Evolutionary conservation across 1,140 invertebrate genomes (phyloP).

Genomic region (Ephestia elutella): DNA sequence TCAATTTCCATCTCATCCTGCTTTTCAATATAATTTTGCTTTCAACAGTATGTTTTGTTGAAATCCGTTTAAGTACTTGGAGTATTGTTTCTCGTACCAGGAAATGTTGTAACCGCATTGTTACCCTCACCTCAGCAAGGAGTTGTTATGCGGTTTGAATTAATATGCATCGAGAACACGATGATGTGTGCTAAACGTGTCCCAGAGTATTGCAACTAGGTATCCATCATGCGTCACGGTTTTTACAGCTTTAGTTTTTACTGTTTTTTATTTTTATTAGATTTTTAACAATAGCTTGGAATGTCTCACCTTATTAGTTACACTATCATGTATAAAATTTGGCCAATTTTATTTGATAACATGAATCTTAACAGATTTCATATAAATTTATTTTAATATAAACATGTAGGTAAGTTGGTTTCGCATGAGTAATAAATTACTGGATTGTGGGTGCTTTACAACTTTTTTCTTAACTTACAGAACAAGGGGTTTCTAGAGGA

Average conservation of each 20-base stretch:
- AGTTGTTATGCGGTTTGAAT: constrained; percentile 43
- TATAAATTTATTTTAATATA: too few species aligned
- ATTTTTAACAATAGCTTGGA: too few species aligned
- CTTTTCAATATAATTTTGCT: not conserved
- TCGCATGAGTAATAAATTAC: too few species aligned
- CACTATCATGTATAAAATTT: too few species aligned
- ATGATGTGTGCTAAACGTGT: constrained; percentile 26
- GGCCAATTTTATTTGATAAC: too few species aligned
- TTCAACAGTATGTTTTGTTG: not conserved
- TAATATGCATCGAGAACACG: constrained; percentile 49
- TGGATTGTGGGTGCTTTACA: too few species aligned
- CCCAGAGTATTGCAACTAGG: not conserved
- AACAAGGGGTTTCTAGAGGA: too few species aligned
- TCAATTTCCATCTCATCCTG: too few species aligned
- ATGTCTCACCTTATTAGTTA: too few species aligned
- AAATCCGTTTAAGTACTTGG: not conserved
- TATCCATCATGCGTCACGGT: not conserved
- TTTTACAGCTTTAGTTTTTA: not conserved
- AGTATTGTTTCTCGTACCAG: constrained; percentile 37
- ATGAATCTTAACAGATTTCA: too few species aligned
- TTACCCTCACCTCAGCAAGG: constrained; percentile 18
- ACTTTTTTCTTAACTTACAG: not conserved
- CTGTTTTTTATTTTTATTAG: too few species aligned
- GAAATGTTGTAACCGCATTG: constrained; percentile 51
- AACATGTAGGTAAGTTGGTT: too few species aligned